phyloP scores from a whole-genome alignment of 2,888 invertebrate genomes.

The Macrosiphum euphorbiae region DNA sequence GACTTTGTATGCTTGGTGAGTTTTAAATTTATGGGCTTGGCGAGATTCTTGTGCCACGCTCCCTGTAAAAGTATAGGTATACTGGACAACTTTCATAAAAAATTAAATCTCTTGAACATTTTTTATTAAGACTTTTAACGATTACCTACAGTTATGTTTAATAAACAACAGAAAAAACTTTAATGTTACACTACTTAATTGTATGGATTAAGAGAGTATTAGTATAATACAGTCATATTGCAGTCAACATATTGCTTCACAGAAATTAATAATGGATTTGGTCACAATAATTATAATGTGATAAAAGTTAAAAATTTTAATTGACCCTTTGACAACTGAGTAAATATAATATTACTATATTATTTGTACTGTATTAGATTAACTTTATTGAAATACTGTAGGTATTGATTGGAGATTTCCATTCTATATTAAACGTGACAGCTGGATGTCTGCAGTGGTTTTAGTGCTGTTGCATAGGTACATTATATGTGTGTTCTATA shows the following conservation, averaged over 20 bases:
- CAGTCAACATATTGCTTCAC: background rate
- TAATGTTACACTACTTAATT: too few species aligned
- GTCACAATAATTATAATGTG: background rate
- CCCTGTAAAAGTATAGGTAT: background rate
- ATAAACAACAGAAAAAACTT: too few species aligned
- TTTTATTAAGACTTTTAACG: background rate
- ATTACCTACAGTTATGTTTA: background rate
- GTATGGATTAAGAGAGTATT: too few species aligned
- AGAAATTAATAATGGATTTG: background rate
- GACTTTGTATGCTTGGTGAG: background rate
- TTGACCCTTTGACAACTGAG: background rate
- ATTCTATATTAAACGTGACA: background rate
- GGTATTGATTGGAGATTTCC: background rate
- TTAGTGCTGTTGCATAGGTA: background rate
- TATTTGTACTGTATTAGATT: background rate
- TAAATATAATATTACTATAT: background rate
- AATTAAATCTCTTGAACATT: background rate
- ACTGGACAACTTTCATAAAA: background rate
- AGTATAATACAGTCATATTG: too few species aligned
- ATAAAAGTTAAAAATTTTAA: background rate
- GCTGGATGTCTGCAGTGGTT: background rate
- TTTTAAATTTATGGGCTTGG: background rate
- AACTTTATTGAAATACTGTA: background rate
- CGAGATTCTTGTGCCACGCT: background rate
- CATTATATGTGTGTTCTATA: background rate